Percentiles rank a stretch among this genome's conserved stretches.
Evolutionary conservation across 1,140 invertebrate genomes (phyloP).

Genomic region (Brachionus koreanus): DNA sequence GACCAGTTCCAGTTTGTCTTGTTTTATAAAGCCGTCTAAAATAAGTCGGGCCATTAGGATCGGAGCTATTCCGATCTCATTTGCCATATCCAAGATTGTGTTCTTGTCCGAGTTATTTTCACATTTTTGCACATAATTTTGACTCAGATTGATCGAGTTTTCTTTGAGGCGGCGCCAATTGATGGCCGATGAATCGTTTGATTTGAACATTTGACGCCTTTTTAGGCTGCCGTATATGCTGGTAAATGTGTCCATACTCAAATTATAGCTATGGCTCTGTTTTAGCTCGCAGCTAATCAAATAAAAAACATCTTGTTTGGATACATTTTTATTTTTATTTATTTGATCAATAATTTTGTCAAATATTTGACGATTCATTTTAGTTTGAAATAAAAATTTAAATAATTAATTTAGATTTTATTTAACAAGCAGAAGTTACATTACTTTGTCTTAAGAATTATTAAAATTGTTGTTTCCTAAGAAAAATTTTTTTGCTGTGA

Average conservation of each 20-base stretch:
- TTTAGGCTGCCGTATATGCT: constrained; percentile 26
- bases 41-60: constrained; percentile 35
- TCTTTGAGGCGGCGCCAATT: constrained; percentile 35
- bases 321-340: constrained; percentile 25
- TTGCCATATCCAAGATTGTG: constrained; percentile 19
- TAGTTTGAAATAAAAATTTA: neutral
- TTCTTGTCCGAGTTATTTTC: neutral
- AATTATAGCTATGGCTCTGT: neutral
- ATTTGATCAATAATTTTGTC: constrained; percentile 11
- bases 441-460: neutral
- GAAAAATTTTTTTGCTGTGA: too few relatives aligned
- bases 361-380: constrained; percentile 30
- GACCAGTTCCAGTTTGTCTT: constrained; percentile 8
- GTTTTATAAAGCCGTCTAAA: constrained; percentile 23
- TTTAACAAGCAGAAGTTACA: neutral
- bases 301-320: neutral
- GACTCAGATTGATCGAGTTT: neutral
- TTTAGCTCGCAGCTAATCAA: neutral
- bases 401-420: neutral
- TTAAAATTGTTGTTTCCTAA: too few relatives aligned
- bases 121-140: constrained; percentile 19
- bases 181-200: neutral
- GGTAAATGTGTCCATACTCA: constrained; percentile 14
- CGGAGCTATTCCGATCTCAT: constrained; percentile 4
- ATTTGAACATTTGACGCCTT: constrained; percentile 41